These are phyloP conservation scores for Oreortyx pictus DNA, from an alignment of 2,797 vertebrate genomes.

Conservation along the genomic window DNA sequence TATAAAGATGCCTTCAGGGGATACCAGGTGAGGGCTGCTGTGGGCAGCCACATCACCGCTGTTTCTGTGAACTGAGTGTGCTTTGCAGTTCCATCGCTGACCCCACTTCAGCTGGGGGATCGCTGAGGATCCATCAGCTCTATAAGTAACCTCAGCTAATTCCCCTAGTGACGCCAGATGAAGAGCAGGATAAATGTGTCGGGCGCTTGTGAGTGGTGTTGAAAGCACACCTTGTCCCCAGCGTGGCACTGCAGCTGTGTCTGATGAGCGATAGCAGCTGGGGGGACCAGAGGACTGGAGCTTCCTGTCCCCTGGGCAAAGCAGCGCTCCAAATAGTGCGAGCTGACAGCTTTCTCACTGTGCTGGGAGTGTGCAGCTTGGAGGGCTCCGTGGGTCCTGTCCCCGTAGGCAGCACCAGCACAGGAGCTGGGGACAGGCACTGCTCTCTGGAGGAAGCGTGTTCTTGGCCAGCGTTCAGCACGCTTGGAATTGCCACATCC, in stretches of 20 bases:
- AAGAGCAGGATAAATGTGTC: conserved; percentile 14
- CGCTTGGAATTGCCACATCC: conserved; percentile 66
- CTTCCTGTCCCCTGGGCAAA: neutral
- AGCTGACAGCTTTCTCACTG: neutral
- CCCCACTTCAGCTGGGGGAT: neutral
- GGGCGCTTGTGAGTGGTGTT: conserved; percentile 24
- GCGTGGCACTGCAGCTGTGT: conserved; percentile 23
- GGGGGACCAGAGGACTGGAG: neutral
- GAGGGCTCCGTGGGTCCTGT: neutral
- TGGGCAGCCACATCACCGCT: neutral
- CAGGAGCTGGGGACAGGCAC: neutral
- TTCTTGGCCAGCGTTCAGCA: neutral
- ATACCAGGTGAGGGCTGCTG: neutral
- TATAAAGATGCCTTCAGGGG: neutral
- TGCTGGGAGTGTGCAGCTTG: neutral
- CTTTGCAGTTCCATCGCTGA: neutral
- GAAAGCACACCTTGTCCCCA: conserved; percentile 36
- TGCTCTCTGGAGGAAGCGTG: neutral
- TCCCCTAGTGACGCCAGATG: neutral
- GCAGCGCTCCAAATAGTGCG: conserved; percentile 38
- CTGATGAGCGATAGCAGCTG: conserved; percentile 54
- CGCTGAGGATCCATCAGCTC: neutral
- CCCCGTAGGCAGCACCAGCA: neutral
- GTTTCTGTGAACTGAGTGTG: neutral
- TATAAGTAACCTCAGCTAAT: conserved; percentile 15